Evolutionary conservation across 2,113 vertebrate genomes (phyloP), one percentile per base, ranked within the genome.

Genomic region (Syrrhaptes paradoxus): DNA sequence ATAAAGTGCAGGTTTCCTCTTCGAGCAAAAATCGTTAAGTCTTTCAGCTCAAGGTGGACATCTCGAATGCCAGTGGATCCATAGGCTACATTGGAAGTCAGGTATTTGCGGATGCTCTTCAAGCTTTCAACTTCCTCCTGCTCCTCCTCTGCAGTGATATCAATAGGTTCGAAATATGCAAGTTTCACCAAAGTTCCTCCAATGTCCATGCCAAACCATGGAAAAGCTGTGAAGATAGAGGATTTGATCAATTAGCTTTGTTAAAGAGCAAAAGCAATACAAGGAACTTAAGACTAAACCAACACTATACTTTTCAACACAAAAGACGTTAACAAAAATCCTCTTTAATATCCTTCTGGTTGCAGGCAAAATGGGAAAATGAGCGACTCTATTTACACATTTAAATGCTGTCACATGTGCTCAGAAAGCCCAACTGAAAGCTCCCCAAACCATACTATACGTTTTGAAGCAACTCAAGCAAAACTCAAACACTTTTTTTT

Each of bases 171-270:
- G 95, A 98, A 98, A 82, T 98, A 98, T 1, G 98, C 97, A 76
- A 98, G 98, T 66, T 98, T 98, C 84, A 98, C 98, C 68, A 98
- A 89, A 1, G 98, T 98, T 80, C 98, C 98, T 32, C 98, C 98
- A 96, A 98, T 98, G 95, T 98, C 98, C 98, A 98, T 98, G 73
- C 98, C 98, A 97, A 98, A 98, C 98, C 98, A 98, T 2, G 98
- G 98, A 89, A 98, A 98, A 95, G 98, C 98, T 98, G 95, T 70
- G 55, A 74, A 91, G 63, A 92, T 4, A 86, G 6, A 94, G 85
- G 17, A 58, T 41, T 26, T 8, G 13, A 55, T 41, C 1, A 0
- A 48, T 91, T 15, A 93, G 51, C 29, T 79, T 73, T 45, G n/a
- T 6, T 29, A 65, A 71, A 70, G 15, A 68, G 29, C 8, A 54